Percentiles rank a stretch among this genome's conserved stretches.
Evolutionary conservation across 1,140 invertebrate species (phyloP).

Genomic region (Pogonomyrmex barbatus): DNA sequence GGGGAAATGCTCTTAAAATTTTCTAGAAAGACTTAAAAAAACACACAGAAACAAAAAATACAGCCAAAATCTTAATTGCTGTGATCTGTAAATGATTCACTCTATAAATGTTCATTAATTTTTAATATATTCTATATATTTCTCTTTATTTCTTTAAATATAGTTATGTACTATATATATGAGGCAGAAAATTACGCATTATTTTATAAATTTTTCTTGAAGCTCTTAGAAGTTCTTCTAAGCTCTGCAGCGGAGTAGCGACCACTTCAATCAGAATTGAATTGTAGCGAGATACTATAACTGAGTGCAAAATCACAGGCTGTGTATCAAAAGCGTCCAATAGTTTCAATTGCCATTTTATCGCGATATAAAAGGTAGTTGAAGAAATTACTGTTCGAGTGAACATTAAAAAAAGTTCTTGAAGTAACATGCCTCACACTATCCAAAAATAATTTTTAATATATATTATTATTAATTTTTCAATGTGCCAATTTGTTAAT

Average conservation of each 20-base stretch:
- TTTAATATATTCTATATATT: neutral
- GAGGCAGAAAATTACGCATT: neutral
- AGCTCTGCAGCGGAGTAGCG: neutral
- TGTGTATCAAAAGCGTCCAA: slow-evolving; percentile 44
- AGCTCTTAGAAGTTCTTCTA: neutral
- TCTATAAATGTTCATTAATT: neutral
- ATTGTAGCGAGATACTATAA: slow-evolving; percentile 5
- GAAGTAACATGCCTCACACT: slow-evolving; percentile 4
- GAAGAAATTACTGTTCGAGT: slow-evolving; percentile 22
- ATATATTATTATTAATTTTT: too few species aligned
- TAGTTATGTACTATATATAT: too few species aligned
- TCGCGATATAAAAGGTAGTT: slow-evolving; percentile 4
- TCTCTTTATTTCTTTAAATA: too few species aligned
- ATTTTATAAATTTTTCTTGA: neutral
- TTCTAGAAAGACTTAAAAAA: neutral
- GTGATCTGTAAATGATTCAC: neutral
- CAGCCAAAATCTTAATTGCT: neutral
- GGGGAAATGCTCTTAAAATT: neutral
- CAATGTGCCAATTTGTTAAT: too few species aligned
- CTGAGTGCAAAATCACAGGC: slow-evolving; percentile 34
- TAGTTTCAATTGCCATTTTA: slow-evolving; percentile 34
- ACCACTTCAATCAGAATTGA: slow-evolving; percentile 45
- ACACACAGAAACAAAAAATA: neutral
- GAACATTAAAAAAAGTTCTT: neutral
- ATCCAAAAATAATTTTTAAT: neutral